Evolutionary conservation across 2,113 vertebrate genomes (phyloP), one percentile per base, ranked within the genome.

Genomic region (Merops nubicus): DNA sequence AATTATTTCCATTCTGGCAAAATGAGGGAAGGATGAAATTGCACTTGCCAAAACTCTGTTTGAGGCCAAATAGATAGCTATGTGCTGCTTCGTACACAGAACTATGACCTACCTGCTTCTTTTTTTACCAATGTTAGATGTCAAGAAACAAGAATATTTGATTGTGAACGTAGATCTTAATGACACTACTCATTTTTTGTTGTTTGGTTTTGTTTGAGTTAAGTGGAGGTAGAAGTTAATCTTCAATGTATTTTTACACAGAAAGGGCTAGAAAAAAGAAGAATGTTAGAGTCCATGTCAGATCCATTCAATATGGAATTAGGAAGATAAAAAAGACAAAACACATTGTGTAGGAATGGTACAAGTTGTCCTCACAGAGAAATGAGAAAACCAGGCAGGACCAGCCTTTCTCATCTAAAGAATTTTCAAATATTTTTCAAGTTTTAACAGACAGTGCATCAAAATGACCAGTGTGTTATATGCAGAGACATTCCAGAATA

Each of bases 321-420:
- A 47, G 29, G 73, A 84, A 62, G 31, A 47, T 5, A 50, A 69
- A 84, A 62, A 48, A 57, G 9, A 34, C 12, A 42, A 47, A 7
- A 60, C 53, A 28, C 72, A 13, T 0, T 12, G 1, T 9, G 6
- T 5, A 22, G 4, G 7, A 4, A 81, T 34, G n/a, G 17, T 36
- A 85, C 18, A 9, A 59, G 19, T 4, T 84, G 19, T 36, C 33
- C 69, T 50, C n/a, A 73, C 33, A 68, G 6, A 43, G 31, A 60
- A 68, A 76, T 36, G 5, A 38, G 38, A 68, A 74, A 68, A 74
- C 42, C 43, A 43, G 50, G 29, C 17, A 31, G 36, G 21, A 34
- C 20, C 12, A 76, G 18, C 11, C 8, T 64, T 12, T 20, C 31
- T 48, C 53, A 64, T 21, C n/a, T 70, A 65, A 85, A 47, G 31